Conservation (phyloP, 2,113 vertebrate genomes). For the Hystrix brachyura region DNA sequence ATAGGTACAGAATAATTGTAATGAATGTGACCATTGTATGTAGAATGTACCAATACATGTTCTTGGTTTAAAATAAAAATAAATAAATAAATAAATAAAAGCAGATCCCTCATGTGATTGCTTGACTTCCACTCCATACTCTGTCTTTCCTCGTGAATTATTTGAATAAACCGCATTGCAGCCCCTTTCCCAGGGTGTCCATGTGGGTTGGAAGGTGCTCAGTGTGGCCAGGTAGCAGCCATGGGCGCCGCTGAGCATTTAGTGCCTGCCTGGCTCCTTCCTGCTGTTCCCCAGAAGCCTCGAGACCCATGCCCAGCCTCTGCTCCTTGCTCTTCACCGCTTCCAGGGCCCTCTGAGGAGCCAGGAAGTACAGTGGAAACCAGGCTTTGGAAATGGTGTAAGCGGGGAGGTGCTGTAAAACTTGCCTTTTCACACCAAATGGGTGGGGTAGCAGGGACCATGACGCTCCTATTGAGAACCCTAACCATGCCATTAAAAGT, state of each 20-base stretch:
- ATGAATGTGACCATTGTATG: no score
- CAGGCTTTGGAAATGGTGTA: neutral
- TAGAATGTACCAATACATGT: no score
- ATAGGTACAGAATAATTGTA: no score
- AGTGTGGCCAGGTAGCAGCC: no score
- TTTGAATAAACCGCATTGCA: neutral
- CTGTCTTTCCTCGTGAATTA: neutral
- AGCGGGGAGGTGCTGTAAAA: neutral
- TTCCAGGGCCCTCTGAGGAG: neutral
- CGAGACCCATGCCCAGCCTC: neutral
- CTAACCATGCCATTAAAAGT: neutral
- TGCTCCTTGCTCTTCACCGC: neutral
- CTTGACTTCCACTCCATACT: neutral
- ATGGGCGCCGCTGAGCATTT: no score
- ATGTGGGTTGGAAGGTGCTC: no score
- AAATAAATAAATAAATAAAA: no score
- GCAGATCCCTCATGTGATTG: neutral
- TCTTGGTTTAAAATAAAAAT: no score
- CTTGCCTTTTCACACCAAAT: neutral
- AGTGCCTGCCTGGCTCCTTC: no score
- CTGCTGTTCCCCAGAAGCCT: no score
- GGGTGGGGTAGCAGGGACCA: neutral
- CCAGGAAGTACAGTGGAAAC: neutral
- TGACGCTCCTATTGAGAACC: neutral
- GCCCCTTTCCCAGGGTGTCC: neutral